Evolutionary conservation across 2,888 invertebrate genomes (phyloP).

Genomic region (Sinelater perroti): DNA sequence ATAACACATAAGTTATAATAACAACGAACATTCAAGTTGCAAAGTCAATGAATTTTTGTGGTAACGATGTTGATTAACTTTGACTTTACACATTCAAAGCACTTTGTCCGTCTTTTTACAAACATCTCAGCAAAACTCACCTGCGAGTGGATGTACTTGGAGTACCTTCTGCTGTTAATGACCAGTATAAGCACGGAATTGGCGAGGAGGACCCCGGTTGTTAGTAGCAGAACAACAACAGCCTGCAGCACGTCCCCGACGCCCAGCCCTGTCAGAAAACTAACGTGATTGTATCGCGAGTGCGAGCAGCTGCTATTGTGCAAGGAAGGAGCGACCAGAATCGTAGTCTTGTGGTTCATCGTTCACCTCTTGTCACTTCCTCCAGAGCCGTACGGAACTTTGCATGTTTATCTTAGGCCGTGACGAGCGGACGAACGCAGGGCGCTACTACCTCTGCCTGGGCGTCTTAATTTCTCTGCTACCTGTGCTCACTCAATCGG

Average conservation of each 20-base stretch:
- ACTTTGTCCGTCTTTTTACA: no score
- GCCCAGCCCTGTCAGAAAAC: constrained; percentile 71
- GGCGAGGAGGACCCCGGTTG: constrained; percentile 81
- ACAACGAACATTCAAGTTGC: no score
- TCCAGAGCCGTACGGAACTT: constrained; percentile 2
- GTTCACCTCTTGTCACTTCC: constrained; percentile 18
- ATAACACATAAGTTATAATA: no score
- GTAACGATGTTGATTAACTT: no score
- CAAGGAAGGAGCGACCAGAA: constrained; percentile 80
- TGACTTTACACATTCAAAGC: no score
- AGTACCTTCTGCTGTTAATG: constrained; percentile 83
- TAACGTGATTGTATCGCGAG: constrained; percentile 69
- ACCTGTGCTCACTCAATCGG: constrained; percentile 13
- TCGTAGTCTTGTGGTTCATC: constrained; percentile 68
- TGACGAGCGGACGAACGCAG: neutral
- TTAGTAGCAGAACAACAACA: constrained; percentile 77
- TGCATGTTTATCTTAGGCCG: constrained; percentile 2
- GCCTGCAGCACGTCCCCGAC: constrained; percentile 80
- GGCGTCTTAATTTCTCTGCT: constrained; percentile 10
- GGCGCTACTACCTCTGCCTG: neutral
- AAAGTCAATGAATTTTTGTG: no score
- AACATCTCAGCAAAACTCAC: constrained; percentile 60
- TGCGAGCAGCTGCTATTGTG: constrained; percentile 86
- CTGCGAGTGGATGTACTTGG: constrained; percentile 89
- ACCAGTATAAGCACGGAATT: constrained; percentile 84